Evolutionary conservation across 2,797 vertebrate species (phyloP), one percentile per base, ranked within the genome.

Genomic region (Rhincodon typus): DNA sequence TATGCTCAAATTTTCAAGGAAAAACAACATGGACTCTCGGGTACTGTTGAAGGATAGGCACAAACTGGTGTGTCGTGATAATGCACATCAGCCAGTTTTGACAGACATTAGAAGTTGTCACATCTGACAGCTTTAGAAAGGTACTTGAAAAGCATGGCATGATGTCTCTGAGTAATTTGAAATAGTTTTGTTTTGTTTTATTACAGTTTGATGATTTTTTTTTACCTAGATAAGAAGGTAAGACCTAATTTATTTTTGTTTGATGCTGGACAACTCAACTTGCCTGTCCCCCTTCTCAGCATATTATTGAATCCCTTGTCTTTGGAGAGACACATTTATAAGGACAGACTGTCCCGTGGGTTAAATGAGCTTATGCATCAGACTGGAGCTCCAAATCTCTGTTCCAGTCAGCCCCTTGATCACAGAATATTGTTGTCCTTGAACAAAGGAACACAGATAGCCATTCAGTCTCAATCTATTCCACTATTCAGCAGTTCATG

Each of bases 51-150:
- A 21, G 17, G 17, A 91, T n/a, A 91, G 30, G n/a, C 53, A 57
- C 7, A 15, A 30, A 0, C 27, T 27, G 42, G 46, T n/a, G n/a
- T 95, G 70, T 27, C 34, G 17, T 69, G n/a, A 93, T 67, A 69
- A 1, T 23, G 8, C 69, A 25, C 62, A 4, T n/a, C 17, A 95
- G 70, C 94, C 70, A 50, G 50, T 95, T 50, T 15, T 70, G 67
- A 94, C 93, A 94, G 67, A 30, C 42, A 74, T 72, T 95, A n/a
- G 77, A 74, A 50, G 15, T 66, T 91, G 57, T n/a, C 86, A 91
- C 7, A 66, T 94, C 27, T 94, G 67, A 94, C 93, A 50, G 93
- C 42, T 94, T 94, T 72, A 25, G 69, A 94, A 50, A 95, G 30
- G 57, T 72, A 74, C 53, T 53, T 95, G 70, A 34, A 95, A 95